Percentiles rank a stretch among this genome's conserved stretches.
These are phyloP conservation scores for Pterostichus madidus DNA, from an alignment of 2,888 invertebrate genomes.

Conservation along the genomic window DNA sequence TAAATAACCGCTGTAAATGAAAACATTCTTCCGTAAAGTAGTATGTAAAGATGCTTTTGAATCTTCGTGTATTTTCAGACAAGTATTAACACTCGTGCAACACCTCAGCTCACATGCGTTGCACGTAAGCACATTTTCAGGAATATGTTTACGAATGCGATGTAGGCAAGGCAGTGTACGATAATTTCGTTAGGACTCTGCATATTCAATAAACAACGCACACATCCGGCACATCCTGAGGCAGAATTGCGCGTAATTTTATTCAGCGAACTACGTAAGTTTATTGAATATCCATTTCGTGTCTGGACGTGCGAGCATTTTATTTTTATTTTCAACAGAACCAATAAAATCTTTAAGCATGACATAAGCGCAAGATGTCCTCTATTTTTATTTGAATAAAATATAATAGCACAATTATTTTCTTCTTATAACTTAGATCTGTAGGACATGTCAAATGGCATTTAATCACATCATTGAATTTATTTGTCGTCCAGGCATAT, in stretches of 20 bases:
- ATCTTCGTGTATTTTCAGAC: too few species aligned
- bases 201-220: constrained; percentile 7
- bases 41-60: too few species aligned
- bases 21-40: too few species aligned
- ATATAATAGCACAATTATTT: constrained; percentile 28
- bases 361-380: background rate
- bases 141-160: too few species aligned
- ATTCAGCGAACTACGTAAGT: constrained; percentile 14
- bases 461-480: background rate
- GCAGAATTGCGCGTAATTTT: constrained; percentile 47
- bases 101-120: too few species aligned
- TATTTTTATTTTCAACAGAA: background rate
- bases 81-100: too few species aligned
- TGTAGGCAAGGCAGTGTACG: background rate
- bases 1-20: too few species aligned
- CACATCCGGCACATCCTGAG: background rate
- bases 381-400: constrained; percentile 7
- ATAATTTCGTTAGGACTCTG: constrained; percentile 6
- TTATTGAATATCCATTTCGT: constrained; percentile 42
- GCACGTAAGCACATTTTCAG: too few species aligned
- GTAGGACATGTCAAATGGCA: too few species aligned
- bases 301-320: background rate
- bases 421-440: background rate
- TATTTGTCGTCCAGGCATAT: background rate
- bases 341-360: constrained; percentile 24